phyloP scores from a whole-genome alignment of 2,888 invertebrate species.

The Tridacna crocea region DNA sequence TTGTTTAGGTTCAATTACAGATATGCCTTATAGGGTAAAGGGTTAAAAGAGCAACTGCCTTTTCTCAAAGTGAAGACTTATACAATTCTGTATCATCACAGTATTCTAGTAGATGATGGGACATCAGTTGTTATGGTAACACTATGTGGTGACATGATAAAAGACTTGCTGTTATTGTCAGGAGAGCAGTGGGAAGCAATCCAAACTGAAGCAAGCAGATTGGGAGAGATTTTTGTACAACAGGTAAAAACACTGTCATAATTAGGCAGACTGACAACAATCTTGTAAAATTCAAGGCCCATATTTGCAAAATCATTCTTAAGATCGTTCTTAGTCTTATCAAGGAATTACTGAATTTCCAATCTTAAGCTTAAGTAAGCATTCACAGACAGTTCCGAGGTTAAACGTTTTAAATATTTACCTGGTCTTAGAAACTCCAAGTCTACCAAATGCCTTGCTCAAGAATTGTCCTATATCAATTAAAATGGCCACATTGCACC shows the following conservation, averaged over 20 bases:
- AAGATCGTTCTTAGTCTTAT: background rate
- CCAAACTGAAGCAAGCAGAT: slow-evolving; percentile 49
- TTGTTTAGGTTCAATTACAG: too few species aligned
- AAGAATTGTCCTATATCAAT: too few species aligned
- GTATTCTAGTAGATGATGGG: slow-evolving; percentile 71
- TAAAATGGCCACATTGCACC: too few species aligned
- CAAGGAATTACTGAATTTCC: background rate
- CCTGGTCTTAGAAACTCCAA: too few species aligned
- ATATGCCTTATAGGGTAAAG: too few species aligned
- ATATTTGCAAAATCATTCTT: background rate
- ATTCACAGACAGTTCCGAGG: background rate
- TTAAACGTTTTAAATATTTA: too few species aligned
- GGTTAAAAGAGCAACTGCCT: too few species aligned
- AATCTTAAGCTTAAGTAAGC: background rate
- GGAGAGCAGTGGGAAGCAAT: slow-evolving; percentile 64
- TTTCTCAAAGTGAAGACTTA: too few species aligned
- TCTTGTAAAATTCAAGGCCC: background rate
- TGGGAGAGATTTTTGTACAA: slow-evolving; percentile 70
- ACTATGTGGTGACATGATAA: slow-evolving; percentile 54
- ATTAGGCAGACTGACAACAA: background rate
- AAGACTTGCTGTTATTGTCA: slow-evolving; percentile 62
- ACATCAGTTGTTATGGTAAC: slow-evolving; percentile 68
- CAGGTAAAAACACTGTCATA: slow-evolving; percentile 8
- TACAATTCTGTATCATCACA: slow-evolving; percentile 17
- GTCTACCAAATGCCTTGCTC: too few species aligned